Evolutionary conservation across 2,888 invertebrate genomes (phyloP).

Genomic region (Eustalomyia histrio): DNA sequence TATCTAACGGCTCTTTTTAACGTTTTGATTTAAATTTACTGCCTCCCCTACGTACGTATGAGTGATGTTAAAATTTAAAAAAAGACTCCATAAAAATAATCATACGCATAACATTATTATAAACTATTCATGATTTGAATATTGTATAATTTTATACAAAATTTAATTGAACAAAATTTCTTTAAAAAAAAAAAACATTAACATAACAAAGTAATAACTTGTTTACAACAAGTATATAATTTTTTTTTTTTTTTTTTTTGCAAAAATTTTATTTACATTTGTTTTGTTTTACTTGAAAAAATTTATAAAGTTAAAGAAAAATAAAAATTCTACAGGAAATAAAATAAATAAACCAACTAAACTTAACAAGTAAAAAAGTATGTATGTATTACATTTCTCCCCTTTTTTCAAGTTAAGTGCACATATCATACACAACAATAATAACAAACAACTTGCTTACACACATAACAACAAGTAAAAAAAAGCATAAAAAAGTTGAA

Average conservation of each 20-base stretch:
- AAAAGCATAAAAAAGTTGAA: slow-evolving; percentile 5
- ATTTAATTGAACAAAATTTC: background rate
- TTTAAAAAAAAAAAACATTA: slow-evolving; percentile 4
- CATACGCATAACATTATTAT: background rate
- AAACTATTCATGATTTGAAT: background rate
- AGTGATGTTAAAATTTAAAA: background rate
- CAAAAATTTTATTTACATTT: background rate
- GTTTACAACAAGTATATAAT: background rate
- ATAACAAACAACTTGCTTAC: background rate
- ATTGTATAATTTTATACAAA: background rate
- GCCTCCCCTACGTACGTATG: background rate
- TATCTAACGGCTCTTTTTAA: background rate
- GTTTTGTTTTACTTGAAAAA: slow-evolving; percentile 24
- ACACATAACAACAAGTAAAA: slow-evolving; percentile 26
- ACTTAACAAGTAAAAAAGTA: background rate
- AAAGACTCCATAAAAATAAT: background rate
- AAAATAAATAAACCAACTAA: slow-evolving; percentile 26
- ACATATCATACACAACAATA: slow-evolving; percentile 24
- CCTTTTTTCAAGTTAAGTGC: slow-evolving; percentile 12
- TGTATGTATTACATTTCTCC: background rate
- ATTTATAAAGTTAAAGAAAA: slow-evolving; percentile 25
- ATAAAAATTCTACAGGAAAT: background rate
- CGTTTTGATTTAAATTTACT: background rate
- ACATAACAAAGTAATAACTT: slow-evolving; percentile 16
- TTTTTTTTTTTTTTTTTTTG: slow-evolving; percentile 8